Evolutionary conservation across 2,113 vertebrate species (phyloP).

Genomic region (Gadus macrocephalus): DNA sequence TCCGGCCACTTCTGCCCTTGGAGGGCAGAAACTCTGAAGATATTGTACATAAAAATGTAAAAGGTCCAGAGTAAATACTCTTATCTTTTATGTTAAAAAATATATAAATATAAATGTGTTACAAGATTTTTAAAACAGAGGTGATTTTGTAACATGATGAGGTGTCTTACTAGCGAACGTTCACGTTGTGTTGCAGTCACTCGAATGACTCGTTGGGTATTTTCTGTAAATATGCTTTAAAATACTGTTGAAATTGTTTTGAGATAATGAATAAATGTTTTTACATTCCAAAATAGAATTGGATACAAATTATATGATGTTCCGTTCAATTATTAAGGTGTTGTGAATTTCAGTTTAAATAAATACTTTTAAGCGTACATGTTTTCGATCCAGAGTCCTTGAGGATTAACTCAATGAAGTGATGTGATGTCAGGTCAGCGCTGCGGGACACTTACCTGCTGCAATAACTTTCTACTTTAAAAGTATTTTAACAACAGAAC

Average conservation of each 20-base stretch:
- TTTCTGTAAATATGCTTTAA: slow-evolving; percentile 72
- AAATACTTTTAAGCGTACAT: slow-evolving; percentile 43
- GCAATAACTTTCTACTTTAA: too few species aligned
- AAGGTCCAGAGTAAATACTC: slow-evolving; percentile 63
- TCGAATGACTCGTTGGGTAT: too few species aligned
- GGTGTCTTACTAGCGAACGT: slow-evolving; percentile 73
- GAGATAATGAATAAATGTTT: slow-evolving; percentile 62
- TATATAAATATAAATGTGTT: slow-evolving; percentile 57
- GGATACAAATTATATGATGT: slow-evolving; percentile 56
- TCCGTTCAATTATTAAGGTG: slow-evolving; percentile 63
- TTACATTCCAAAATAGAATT: slow-evolving; percentile 66
- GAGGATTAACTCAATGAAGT: too few species aligned
- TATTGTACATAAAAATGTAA: slow-evolving; percentile 73
- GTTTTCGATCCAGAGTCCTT: slow-evolving; percentile 30
- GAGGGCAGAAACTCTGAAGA: slow-evolving; percentile 62
- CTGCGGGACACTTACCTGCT: too few species aligned
- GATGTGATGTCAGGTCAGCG: too few species aligned
- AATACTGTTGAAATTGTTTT: slow-evolving; percentile 68
- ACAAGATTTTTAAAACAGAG: slow-evolving; percentile 73
- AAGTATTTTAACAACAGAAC: too few species aligned
- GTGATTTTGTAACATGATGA: slow-evolving; percentile 79
- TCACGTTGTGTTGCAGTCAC: slow-evolving; percentile 63
- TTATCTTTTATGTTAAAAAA: slow-evolving; percentile 76
- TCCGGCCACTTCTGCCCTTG: slow-evolving; percentile 64
- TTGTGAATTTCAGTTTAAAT: slow-evolving; percentile 17